Base-by-base conservation (phyloP, 2,888 invertebrate species). In the Pilophorus perplexus region DNA sequence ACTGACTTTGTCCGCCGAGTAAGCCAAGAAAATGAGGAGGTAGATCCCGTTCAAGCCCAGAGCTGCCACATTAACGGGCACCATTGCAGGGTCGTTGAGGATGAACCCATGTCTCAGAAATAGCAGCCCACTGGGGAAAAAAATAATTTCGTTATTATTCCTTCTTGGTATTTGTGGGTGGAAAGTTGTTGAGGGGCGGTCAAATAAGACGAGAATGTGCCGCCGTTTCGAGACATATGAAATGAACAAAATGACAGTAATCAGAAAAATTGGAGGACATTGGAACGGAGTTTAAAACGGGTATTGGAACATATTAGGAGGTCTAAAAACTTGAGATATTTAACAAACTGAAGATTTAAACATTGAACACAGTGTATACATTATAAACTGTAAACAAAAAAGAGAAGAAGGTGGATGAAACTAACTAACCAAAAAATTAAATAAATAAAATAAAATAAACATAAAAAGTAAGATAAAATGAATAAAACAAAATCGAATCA, bases 21-120 rank as follows among this genome's bases (percentile, higher is more conserved):
- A 90, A 60, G 80, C 74, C 75, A 85, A 88, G 78, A 84, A 93
- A 64, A 87, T 78, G 69, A 80, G 70, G 67, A 85, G 76, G 75
- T 91, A 93, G 2, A 83, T 68, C 1, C 83, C 74, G 76, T 89
- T 92, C 57, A 90, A 78, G 0, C 82, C 77, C 68, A 88, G 79
- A 69, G 90, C 92, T 73, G 86, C 83, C 55, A 87, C 74, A 77
- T 93, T 93, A 18, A 91, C 88, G 74, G 82, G 82, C 52, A 89
- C 85, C 86, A 91, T 90, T 0, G 84, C 85, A 71, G 81, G 78
- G 75, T 93, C 93, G 50, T 83, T 79, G 68, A 92, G 79, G 46
- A 93, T 80, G 71, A 83, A 78, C 16, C 88, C 90, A 77, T 87
- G 89, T 74, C 88, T 86, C 68, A 93, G 79, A 81, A 88, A 88